Evolutionary conservation across 2,113 vertebrate species (phyloP).

Genomic region (Mastomys natalensis): DNA sequence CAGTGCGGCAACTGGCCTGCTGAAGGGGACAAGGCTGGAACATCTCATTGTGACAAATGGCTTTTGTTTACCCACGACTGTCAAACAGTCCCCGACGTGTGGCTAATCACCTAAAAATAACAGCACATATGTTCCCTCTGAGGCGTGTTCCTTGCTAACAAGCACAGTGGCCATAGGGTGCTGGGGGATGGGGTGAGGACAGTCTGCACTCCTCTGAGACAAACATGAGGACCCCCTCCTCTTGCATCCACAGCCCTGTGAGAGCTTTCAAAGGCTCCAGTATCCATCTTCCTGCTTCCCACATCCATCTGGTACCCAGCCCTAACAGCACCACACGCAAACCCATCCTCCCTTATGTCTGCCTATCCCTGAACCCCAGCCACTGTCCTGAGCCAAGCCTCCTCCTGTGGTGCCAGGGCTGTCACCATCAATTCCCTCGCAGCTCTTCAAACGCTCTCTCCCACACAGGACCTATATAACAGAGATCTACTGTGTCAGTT

Average conservation of each 20-base stretch:
- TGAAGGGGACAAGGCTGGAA: slow-evolving; percentile 59
- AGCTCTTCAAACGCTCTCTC: background rate
- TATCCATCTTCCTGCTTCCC: background rate
- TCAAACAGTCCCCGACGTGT: slow-evolving; percentile 49
- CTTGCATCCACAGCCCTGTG: background rate
- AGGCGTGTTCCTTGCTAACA: slow-evolving; percentile 69
- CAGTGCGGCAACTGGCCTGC: slow-evolving; percentile 41
- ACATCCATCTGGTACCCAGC: background rate
- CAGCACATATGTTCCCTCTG: slow-evolving; percentile 70
- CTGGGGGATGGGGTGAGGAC: background rate
- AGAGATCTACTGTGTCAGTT: background rate
- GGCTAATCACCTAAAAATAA: slow-evolving; percentile 80
- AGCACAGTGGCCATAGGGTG: slow-evolving; percentile 2
- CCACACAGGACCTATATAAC: background rate
- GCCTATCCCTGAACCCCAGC: background rate
- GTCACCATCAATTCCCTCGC: background rate
- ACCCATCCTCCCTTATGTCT: background rate
- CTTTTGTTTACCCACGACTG: slow-evolving; percentile 79
- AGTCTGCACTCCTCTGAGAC: background rate
- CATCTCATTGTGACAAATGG: slow-evolving; percentile 76
- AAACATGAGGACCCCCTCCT: background rate
- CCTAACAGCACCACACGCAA: background rate
- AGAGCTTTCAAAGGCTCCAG: background rate
- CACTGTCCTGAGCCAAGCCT: background rate
- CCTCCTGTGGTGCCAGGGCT: background rate